Evolutionary conservation across 2,797 vertebrate species (phyloP).

Genomic region (Dicrostonyx torquatus): DNA sequence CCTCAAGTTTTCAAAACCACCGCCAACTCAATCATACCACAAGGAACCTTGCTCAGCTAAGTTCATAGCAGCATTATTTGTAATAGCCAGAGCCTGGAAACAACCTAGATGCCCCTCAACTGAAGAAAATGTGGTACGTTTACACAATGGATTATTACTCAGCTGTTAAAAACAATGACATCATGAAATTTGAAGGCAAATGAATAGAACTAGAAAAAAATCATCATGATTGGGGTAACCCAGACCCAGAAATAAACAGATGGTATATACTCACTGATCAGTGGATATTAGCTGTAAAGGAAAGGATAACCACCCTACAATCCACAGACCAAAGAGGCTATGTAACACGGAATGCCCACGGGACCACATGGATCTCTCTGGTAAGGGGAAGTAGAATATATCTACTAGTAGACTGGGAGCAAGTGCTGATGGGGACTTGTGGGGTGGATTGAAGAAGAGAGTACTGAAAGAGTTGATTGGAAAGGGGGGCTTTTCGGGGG

Average conservation of each 20-base stretch:
- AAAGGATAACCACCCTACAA: neutral
- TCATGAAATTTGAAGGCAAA: neutral
- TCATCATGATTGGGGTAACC: neutral
- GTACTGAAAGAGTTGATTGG: neutral
- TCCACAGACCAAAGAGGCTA: neutral
- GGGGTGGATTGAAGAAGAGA: neutral
- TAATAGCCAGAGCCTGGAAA: neutral
- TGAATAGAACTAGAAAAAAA: neutral
- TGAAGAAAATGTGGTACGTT: neutral
- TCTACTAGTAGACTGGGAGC: neutral
- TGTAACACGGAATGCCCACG: accelerated
- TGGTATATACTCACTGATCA: neutral
- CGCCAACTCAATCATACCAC: neutral
- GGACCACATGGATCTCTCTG: neutral
- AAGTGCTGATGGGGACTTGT: neutral
- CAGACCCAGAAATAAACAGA: neutral
- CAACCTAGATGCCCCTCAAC: neutral
- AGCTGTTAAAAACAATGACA: neutral
- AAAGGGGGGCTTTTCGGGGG: neutral
- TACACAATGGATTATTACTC: neutral
- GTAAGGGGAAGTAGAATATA: neutral
- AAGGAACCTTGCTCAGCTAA: neutral
- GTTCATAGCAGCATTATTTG: neutral
- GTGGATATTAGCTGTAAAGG: neutral
- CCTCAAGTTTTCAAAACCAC: neutral